A percentile compares a stretch with the other conserved stretches of the same genome.
Conservation (phyloP, 2,797 vertebrate species). For the Silurus lanzhouensis region DNA sequence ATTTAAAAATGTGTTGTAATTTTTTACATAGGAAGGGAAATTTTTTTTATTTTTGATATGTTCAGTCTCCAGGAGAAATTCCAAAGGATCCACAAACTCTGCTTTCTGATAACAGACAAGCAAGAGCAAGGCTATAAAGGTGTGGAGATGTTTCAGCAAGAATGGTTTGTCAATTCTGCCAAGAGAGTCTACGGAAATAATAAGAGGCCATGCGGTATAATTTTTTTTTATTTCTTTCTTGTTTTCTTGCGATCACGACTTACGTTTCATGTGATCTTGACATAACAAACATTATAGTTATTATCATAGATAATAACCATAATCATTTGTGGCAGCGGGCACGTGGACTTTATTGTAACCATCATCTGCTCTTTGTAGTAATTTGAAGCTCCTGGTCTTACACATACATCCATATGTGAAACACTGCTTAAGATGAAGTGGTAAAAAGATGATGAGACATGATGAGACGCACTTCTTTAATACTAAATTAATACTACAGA, state of each 20-base stretch:
- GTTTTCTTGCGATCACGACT: no score
- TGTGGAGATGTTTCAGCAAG: not conserved
- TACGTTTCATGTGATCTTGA: no score
- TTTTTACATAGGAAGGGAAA: not conserved
- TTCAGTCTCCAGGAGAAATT: not conserved
- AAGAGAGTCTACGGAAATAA: not conserved
- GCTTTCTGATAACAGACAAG: not conserved
- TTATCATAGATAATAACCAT: no score
- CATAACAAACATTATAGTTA: no score
- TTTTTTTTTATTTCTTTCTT: no score
- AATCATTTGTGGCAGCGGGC: no score
- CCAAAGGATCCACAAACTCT: not conserved
- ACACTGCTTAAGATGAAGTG: not conserved
- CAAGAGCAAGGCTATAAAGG: not conserved
- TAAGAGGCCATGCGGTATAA: no score
- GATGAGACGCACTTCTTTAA: not conserved
- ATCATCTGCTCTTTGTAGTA: not conserved
- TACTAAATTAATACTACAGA: slow-evolving; percentile 14
- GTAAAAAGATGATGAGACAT: not conserved
- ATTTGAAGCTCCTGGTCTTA: not conserved
- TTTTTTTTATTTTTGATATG: no score
- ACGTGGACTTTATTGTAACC: not conserved
- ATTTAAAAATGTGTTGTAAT: not conserved
- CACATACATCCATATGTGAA: no score
- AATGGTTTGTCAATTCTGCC: not conserved